These are phyloP conservation scores for Nautilus pompilius DNA, from an alignment of 1,140 invertebrate genomes.

Conservation along the genomic window DNA sequence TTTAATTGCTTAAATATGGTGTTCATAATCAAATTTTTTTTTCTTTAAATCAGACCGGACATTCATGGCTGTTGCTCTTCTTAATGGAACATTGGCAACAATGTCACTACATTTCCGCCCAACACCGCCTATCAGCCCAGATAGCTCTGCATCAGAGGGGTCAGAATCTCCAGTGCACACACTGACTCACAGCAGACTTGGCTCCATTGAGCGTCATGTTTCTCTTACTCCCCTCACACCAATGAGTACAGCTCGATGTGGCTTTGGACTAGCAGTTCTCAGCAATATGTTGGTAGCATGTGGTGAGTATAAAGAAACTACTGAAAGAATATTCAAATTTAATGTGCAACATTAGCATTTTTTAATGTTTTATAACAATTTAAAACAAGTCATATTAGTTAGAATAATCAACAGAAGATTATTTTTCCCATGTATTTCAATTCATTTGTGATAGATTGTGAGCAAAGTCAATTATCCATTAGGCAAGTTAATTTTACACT, in stretches of 20 bases:
- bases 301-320: constrained; percentile 64
- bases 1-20: no score
- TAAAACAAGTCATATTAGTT: no score
- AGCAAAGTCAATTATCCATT: no score
- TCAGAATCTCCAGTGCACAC: constrained; percentile 17
- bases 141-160: constrained; percentile 15
- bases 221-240: constrained; percentile 60
- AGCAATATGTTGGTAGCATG: constrained; percentile 70
- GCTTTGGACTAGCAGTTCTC: constrained; percentile 70
- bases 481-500: no score
- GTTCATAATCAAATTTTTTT: no score
- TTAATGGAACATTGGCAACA: constrained; percentile 64
- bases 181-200: not conserved
- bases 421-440: no score
- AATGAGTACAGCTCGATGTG: constrained; percentile 70
- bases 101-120: constrained; percentile 62
- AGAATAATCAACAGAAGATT: no score
- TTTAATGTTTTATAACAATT: no score
- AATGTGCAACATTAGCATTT: no score
- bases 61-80: constrained; percentile 58
- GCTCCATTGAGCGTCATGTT: constrained; percentile 61
- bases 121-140: constrained; percentile 47
- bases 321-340: no score
- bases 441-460: no score
- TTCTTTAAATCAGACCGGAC: constrained; percentile 34